A percentile compares a stretch with the other conserved stretches of the same genome.
phyloP scores from a whole-genome alignment of 2,888 invertebrate species.

The Hyles lineata region DNA sequence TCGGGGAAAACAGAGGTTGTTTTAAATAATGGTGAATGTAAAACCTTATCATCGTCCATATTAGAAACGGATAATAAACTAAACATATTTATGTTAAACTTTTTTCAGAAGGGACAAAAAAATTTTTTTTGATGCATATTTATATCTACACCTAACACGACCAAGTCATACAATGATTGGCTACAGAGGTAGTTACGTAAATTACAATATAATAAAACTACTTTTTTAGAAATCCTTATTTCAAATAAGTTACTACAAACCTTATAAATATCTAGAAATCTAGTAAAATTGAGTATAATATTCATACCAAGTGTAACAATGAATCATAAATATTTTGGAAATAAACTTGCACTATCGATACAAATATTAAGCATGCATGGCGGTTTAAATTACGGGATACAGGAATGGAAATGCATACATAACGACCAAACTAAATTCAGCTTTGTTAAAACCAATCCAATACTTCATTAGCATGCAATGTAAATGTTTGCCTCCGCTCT shows the following conservation, averaged over 20 bases:
- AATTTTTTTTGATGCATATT: no score
- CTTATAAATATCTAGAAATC: no score
- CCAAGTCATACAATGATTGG: no score
- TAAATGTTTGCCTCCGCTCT: constrained; percentile 12
- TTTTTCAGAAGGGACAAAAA: no score
- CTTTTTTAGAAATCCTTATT: no score
- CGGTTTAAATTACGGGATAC: background rate
- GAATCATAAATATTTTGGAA: background rate
- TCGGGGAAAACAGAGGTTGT: background rate
- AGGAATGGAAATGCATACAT: background rate
- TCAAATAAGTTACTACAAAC: no score
- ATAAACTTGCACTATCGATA: background rate
- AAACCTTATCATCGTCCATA: background rate
- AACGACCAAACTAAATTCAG: background rate
- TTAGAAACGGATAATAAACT: no score
- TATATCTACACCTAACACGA: no score
- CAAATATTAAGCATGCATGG: background rate
- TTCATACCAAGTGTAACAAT: background rate
- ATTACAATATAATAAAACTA: no score
- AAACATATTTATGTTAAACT: no score
- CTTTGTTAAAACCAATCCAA: background rate
- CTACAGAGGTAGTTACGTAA: no score
- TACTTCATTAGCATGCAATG: constrained; percentile 20
- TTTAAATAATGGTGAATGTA: background rate
- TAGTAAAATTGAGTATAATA: no score